phyloP scores from a whole-genome alignment of 2,888 invertebrate genomes.

The Zaprionus bogoriensis region DNA sequence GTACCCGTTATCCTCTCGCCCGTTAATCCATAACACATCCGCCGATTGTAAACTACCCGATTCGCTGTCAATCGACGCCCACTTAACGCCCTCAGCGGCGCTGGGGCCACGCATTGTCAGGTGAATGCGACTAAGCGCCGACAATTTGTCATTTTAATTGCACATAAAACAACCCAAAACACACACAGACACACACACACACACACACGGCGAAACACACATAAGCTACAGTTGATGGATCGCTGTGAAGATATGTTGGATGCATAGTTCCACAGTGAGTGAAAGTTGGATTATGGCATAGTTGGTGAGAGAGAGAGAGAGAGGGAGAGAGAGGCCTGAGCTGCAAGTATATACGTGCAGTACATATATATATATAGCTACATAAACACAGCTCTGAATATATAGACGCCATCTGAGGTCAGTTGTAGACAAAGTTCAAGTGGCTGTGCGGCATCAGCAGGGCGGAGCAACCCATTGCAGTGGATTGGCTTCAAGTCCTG shows the following conservation, averaged over 20 bases:
- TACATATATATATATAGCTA: constrained; percentile 7
- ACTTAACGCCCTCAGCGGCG: too few species aligned
- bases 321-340: too few species aligned
- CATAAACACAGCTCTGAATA: too few species aligned
- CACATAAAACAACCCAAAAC: constrained; percentile 47
- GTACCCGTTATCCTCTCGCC: too few species aligned
- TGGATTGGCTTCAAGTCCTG: constrained; percentile 38
- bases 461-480: constrained; percentile 39
- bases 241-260: background rate
- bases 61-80: too few species aligned
- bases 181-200: background rate
- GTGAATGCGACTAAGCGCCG: constrained; percentile 25
- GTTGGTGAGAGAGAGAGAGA: too few species aligned
- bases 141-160: constrained; percentile 68
- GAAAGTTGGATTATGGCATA: too few species aligned
- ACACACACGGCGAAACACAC: constrained; percentile 1
- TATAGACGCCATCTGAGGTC: constrained; percentile 13
- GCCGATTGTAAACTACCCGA: too few species aligned
- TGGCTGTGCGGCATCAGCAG: constrained; percentile 57
- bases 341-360: constrained; percentile 1
- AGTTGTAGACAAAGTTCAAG: constrained; percentile 41
- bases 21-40: constrained; percentile 24
- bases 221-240: background rate
- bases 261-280: too few species aligned
- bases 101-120: too few species aligned